Conservation (phyloP, 2,797 vertebrate species). For the Spea hammondii region DNA sequence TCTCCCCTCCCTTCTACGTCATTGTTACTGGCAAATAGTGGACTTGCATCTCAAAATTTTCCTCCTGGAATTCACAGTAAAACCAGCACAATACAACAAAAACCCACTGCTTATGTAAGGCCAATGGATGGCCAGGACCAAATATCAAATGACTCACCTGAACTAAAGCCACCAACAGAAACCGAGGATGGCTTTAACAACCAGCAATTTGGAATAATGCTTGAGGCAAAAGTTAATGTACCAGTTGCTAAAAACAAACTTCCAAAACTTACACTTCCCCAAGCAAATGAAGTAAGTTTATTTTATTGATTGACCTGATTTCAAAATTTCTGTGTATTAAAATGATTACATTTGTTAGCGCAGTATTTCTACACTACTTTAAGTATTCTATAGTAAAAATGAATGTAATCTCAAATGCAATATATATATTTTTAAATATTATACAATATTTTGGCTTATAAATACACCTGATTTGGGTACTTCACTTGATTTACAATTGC, state of each 20-base stretch:
- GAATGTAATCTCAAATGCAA: too few species aligned
- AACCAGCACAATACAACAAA: constrained; percentile 82
- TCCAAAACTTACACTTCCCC: constrained; percentile 88
- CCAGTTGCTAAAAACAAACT: constrained; percentile 85
- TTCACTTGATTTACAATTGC: too few species aligned
- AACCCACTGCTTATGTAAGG: constrained; percentile 88
- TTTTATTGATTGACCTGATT: too few species aligned
- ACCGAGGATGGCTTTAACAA: constrained; percentile 78
- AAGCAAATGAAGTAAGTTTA: constrained; percentile 87
- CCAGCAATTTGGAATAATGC: constrained; percentile 76
- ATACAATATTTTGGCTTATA: too few species aligned
- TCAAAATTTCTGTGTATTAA: too few species aligned
- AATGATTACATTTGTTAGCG: too few species aligned
- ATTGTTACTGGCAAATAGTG: constrained; percentile 73
- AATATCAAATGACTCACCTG: constrained; percentile 82
- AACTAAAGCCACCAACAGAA: constrained; percentile 83
- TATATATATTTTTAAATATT: too few species aligned
- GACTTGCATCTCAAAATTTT: constrained; percentile 82
- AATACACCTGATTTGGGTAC: too few species aligned
- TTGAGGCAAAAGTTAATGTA: constrained; percentile 77
- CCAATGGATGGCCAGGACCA: constrained; percentile 94
- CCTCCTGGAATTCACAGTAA: constrained; percentile 84
- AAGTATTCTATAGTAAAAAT: too few species aligned
- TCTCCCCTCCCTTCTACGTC: constrained; percentile 92
- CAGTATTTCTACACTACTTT: too few species aligned